Base-by-base conservation (phyloP, 2,797 vertebrate genomes). In the Falco concolor region DNA sequence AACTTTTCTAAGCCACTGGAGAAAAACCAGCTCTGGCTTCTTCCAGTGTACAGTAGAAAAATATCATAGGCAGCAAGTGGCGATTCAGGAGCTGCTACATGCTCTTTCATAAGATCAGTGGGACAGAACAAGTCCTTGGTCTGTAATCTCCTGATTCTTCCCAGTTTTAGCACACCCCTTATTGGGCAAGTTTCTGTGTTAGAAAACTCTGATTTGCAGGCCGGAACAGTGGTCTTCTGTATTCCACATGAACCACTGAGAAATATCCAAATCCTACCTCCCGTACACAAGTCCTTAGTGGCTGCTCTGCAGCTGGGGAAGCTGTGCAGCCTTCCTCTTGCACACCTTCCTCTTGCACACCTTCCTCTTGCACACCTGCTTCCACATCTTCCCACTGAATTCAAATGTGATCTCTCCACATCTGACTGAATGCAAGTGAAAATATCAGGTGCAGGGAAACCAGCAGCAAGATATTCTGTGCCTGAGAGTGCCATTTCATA, bases 1-100 rank as follows among this genome's bases (percentile, higher is more conserved):
- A 95, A 44, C 12, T 12, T 95, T 79, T 78, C 30, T 32, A 70
- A 77, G 38, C 38, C 4, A 8, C 5, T 1, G 9, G 44, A 10
- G 5, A 16, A 65, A 72, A 72, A 57, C 0, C 3, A 76, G 25
- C 7, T 69, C 47, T 4, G 0, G 0, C 24, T 87, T 68, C 81
- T 73, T 60, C 28, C 59, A 56, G 23, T 81, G 57, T 45, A 57
- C 20, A n/a, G 47, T 1, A 5, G 42, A 36, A 73, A 83, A 94
- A 36, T 17, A 53, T 8, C 1, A 2, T 5, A 68, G 38, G 59
- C 28, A 76, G 59, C 28, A 59, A 82, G 28, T 10, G 25, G 21
- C 22, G 49, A 54, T 38, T 49, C 52, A 75, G 42, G 75, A 84
- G 61, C n/a, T 17, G 7, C 57, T 34, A 21, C 1, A 6, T 9